Evolutionary conservation across 2,113 vertebrate genomes (phyloP), one percentile per base, ranked within the genome.

Genomic region (Tyrannus savana): DNA sequence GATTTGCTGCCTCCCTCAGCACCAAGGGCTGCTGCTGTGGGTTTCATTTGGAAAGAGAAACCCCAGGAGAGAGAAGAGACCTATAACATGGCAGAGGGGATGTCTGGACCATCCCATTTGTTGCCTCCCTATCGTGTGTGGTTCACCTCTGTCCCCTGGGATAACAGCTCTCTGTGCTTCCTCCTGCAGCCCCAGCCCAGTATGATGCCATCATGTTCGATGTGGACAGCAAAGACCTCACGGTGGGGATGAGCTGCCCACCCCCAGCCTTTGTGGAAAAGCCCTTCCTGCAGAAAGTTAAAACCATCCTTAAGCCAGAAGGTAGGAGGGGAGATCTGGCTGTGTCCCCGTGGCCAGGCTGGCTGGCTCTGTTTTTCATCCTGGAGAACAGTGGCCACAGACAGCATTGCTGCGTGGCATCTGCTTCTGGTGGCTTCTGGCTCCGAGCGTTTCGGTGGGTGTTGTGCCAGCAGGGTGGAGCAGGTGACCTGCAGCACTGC

Each of bases 121-220:
- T 58, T 79, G 41, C 39, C 9, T 80, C 42, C 30, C 8, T 9
- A 12, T 17, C 0, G 0, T 47, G 46, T 3, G 1, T 42, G n/a
- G 37, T 21, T 88, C 50, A 19, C 6, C 22, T 42, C 22, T 82
- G 19, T 50, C 31, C 53, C 27, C 14, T 2, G 14, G 49, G 33
- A 31, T 92, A 44, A 85, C 7, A n/a, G 28, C 16, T 55, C 44
- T 78, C 39, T 78, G 50, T 9, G 13, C 30, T 90, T 28, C 24
- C 37, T 96, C 72, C 86, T 46, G 15, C 92, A 99, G 99, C 96
- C 4, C 81, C 68, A 78, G 96, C 97, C 64, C 88, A 19, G 59
- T 99, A 98, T 9, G 98, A 99, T 14, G 98, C 97, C 47, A 47
- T 99, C 85, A 99, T 99, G 98, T 99, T 99, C 16, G 99, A 99